Base-by-base conservation (phyloP, 2,113 vertebrate genomes). In the Micromys minutus region DNA sequence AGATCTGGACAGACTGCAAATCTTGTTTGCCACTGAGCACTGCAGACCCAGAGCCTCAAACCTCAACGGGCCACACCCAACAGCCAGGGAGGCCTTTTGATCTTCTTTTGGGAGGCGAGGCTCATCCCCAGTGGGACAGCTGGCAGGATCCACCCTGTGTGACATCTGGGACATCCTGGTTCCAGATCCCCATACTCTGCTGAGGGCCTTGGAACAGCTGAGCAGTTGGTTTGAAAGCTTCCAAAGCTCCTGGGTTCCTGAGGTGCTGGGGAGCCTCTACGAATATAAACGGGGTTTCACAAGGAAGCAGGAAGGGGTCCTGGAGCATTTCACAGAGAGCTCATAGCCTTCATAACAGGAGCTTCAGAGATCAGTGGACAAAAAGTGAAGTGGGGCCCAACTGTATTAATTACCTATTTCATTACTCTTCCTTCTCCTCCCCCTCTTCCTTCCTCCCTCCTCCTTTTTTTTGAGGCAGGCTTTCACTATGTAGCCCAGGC, bases 71-170 rank as follows among this genome's bases (percentile, higher is more conserved):
- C n/a, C 16, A 69, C 52, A 15, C 21, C 63, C 21, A 69, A 63
- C 10, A 24, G 42, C 63, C 17, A 47, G 45, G 84, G 81, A 85
- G 42, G 59, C 81, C 59, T 34, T 63, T 36, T 26, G 19, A 4
- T 52, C 45, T 67, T 47, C 42, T 34, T 67, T 24, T 36, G 42
- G 85, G 65, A 55, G 85, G 36, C n/a, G 22, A 52, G 47, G 45
- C 65, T 36, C 22, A 26, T 4, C 76, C n/a, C 34, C 13, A 7
- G 3, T 1, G 50, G 5, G 22, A 12, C n/a, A 16, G 1, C 1
- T 11, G 47, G 34, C 42, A 55, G 61, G 84, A 29, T n/a, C 80
- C 72, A 29, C 52, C 63, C 47, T 21, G 22, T 4, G 31, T 42
- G 31, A 22, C 26, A 52, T 19, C 52, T n/a, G n/a, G n/a, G n/a